Base-by-base conservation (phyloP, 2,113 vertebrate genomes). In the Megatriorchis doriae region DNA sequence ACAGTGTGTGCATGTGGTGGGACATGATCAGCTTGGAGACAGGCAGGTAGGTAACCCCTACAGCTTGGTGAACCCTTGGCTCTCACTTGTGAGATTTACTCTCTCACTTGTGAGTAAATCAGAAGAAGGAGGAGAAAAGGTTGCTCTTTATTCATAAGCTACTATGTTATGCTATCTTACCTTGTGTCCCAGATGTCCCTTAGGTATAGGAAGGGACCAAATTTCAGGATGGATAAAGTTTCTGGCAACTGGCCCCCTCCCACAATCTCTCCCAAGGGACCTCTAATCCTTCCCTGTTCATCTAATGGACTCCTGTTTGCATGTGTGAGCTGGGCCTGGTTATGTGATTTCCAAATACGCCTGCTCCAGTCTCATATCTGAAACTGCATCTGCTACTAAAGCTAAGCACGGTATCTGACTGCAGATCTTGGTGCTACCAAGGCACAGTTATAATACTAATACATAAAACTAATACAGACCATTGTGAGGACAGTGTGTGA, bases 241-340 rank as follows among this genome's bases (percentile, higher is more conserved):
- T 63, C 40, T 67, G 55, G 17, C 16, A 73, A 21, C 7, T 9
- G 12, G 3, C 31, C 79, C n/a, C 29, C 20, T 65, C 13, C 15
- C 20, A 34, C 8, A 72, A 0, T 52, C 3, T 34, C 8, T 90
- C 29, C 36, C 17, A 43, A 17, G 20, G n/a, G 9, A 17, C 25
- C 6, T 63, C 10, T 42, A 61, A 34, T 56, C 20, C 7, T n/a
- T 56, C 42, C 19, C 4, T 1, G 0, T n/a, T 66, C 3, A 6
- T 78, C 12, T 59, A 6, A n/a, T 0, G 3, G 42, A 18, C 13
- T 81, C 7, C 20, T 65, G 4, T 72, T 87, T 42, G 53, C 21
- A 17, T 25, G 6, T 12, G 34, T 74, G 27, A 93, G 11, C 14
- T 48, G 8, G 43, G 31, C 5, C 47, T 72, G n/a, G 3, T 21